Percentiles rank a stretch among this genome's conserved stretches.
phyloP scores from a whole-genome alignment of 2,113 vertebrate genomes.

The Aepyceros melampus region DNA sequence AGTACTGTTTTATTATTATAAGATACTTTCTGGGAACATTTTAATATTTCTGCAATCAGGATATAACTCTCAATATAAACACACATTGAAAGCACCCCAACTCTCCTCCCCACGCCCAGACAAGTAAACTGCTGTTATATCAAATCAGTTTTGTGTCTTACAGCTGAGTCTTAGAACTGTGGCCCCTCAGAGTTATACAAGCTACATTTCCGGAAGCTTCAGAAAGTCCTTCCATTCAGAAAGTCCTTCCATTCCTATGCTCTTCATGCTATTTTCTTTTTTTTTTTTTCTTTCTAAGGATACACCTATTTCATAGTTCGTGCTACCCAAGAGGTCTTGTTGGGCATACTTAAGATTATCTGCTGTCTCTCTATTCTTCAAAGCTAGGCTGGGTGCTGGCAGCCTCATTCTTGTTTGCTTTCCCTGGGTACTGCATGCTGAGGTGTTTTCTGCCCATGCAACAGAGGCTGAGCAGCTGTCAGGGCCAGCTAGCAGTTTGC shows the following conservation, averaged over 20 bases:
- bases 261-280: not conserved
- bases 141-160: not conserved
- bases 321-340: not conserved
- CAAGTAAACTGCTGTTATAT: not conserved
- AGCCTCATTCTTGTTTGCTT: not conserved
- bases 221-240: not conserved
- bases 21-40: not conserved
- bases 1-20: not conserved
- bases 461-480: no score
- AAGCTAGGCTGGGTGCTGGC: not conserved
- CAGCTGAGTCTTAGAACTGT: not conserved
- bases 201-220: not conserved
- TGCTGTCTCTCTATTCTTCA: not conserved
- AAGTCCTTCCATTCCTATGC: no score
- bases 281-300: no score
- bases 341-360: not conserved
- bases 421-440: not conserved
- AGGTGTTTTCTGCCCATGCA: not conserved
- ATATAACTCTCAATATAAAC: not conserved
- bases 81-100: not conserved
- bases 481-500: not conserved
- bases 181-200: not conserved
- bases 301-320: not conserved
- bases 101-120: not conserved
- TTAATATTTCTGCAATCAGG: not conserved